Base-by-base conservation (phyloP, 2,113 vertebrate genomes). In the Bambusicola thoracicus region DNA sequence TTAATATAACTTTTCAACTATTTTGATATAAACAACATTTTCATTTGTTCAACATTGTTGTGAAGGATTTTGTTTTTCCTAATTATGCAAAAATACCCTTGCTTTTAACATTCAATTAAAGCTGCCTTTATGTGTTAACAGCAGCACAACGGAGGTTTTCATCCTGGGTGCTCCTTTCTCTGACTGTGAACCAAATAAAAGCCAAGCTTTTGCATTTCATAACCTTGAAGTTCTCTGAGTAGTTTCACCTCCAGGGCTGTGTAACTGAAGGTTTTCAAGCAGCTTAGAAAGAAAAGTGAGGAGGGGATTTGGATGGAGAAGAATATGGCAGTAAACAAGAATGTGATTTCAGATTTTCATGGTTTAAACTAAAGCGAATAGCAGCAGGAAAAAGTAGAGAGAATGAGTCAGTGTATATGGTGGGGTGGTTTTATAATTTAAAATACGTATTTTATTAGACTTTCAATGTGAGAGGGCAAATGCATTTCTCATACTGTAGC, bases 171-270 rank as follows among this genome's bases (percentile, higher is more conserved):
- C 68, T 85, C 85, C 87, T 96, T 96, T 89, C 38, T 22, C 91
- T 94, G 94, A 93, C 96, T 94, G 92, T 87, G 96, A 96, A 96
- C 92, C 96, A 97, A 97, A 97, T 94, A 96, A 97, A 97, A 97
- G 94, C 38, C 43, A 93, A 82, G 92, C 83, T 95, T 97, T 96
- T 97, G 96, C 96, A 92, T 97, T 97, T 96, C 92, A 95, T 97
- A 96, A 96, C 97, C 97, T 97, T 98, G 97, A 97, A 85, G 95
- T 96, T 95, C 88, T 96, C 91, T 85, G 90, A 97, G 92, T 92
- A 96, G 81, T 95, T 97, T 97, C 97, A 96, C 95, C 96, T 97
- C 93, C 90, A 96, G 96, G 97, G 87, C 90, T 97, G 96, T 74
- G 85, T 93, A 94, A 94, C 87, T 53, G 88, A 95, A 48, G 89